Evolutionary conservation across 2,113 vertebrate species (phyloP), one percentile per base, ranked within the genome.

Genomic region (human (Homo sapiens)): DNA sequence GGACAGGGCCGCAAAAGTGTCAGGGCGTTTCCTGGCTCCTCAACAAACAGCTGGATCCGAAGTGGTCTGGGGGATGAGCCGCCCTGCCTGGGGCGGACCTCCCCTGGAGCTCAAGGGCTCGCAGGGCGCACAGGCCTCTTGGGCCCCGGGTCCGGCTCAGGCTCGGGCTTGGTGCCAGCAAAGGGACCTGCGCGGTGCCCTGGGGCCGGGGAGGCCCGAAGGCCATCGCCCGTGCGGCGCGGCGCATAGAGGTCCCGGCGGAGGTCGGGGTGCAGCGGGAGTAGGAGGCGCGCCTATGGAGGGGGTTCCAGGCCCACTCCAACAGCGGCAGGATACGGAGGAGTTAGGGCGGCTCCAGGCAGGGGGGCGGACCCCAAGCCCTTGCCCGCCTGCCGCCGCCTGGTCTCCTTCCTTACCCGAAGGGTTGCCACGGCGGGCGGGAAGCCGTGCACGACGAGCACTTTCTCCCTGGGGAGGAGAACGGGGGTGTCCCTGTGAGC

Each of bases 241-340:
- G 96, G 84, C 2, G 98, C 98, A 30, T 98, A 98, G 75, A 99
- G 99, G 30, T 99, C 99, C 80, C 98, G 97, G 45, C 94, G 97
- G 97, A 99, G 99, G 96, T 99, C 99, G 14, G 98, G 99, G 45
- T 98, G 98, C 45, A 99, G 98, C 99, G 99, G 99, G 50, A 99
- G 99, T 0, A 99, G 99, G 35, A 99, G 98, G 4, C 99, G 98
- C 92, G 87, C 98, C 99, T 99, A 99, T 0, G 99, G 99, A 0
- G 98, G 97, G 78, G 99, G 98, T 99, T 99, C 99, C 99, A 99
- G 6, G 99, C 99, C 99, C 99, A 99, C 88, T 99, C 99, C 93
- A 99, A 99, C 99, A 99, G 90, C 5, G 25, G 87, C 27, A 14
- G 10, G 50, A 20, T 27, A 23, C 2, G 3, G 2, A 12, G 17